A percentile compares a stretch with the other conserved stretches of the same genome.
Conservation (phyloP, 2,888 invertebrate genomes). For the Parelbella ahira region DNA sequence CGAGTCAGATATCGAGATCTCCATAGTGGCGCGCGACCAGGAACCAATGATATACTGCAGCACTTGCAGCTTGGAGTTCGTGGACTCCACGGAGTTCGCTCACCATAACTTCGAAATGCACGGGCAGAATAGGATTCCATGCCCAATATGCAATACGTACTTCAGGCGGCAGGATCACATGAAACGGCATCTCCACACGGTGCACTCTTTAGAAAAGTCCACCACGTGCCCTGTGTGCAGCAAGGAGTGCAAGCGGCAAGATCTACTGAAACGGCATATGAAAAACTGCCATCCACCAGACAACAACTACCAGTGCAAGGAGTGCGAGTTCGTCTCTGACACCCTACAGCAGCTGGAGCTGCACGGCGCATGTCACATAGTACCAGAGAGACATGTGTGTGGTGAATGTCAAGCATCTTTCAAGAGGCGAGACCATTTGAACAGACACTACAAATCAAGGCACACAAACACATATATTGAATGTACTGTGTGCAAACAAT, state of each 20-base stretch:
- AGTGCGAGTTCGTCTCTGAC: slow-evolving; percentile 39
- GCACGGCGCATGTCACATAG: slow-evolving; percentile 41
- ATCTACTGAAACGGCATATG: slow-evolving; percentile 44
- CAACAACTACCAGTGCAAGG: slow-evolving; percentile 41
- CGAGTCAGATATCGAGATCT: no score
- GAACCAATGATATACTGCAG: no score
- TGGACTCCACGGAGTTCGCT: no score
- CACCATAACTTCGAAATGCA: no score
- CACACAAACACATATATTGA: slow-evolving; percentile 43
- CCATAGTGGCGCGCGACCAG: no score
- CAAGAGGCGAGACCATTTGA: slow-evolving; percentile 55
- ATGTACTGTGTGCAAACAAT: slow-evolving; percentile 48
- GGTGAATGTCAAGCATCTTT: slow-evolving; percentile 44
- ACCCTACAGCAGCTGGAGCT: slow-evolving; percentile 36
- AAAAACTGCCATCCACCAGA: slow-evolving; percentile 39
- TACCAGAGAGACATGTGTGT: slow-evolving; percentile 42
- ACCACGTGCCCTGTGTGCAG: slow-evolving; percentile 46
- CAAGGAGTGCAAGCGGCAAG: slow-evolving; percentile 42
- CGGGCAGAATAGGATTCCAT: slow-evolving; percentile 29
- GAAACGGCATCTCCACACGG: slow-evolving; percentile 46
- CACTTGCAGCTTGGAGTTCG: no score
- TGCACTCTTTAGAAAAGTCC: slow-evolving; percentile 39
- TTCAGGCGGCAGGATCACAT: slow-evolving; percentile 51
- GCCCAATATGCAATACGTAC: slow-evolving; percentile 40
- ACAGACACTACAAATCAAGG: slow-evolving; percentile 49